A percentile compares a stretch with the other conserved stretches of the same genome.
Evolutionary conservation across 23 tunicate species (phyloP).

Genomic region (Trididemnum clinides): DNA sequence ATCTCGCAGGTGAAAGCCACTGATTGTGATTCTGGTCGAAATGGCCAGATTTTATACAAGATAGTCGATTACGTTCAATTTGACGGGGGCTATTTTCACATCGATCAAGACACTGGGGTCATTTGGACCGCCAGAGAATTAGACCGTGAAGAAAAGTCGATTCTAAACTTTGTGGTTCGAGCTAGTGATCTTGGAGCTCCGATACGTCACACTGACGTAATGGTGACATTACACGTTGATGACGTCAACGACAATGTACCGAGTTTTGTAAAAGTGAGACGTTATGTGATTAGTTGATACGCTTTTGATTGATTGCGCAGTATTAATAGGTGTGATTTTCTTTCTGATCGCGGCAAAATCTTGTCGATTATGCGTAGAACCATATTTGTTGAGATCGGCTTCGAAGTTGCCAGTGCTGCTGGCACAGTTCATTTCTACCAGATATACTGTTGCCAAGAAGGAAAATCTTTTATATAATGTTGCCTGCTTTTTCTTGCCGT

Average conservation of each 20-base stretch:
- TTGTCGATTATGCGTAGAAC: too few relatives aligned
- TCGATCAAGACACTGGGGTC: slow-evolving; percentile 55
- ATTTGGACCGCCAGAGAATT: slow-evolving; percentile 51
- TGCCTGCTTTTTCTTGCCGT: too few relatives aligned
- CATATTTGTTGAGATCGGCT: too few relatives aligned
- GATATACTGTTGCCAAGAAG: too few relatives aligned
- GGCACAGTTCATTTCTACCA: too few relatives aligned
- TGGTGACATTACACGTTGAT: slow-evolving; percentile 38
- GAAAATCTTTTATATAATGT: too few relatives aligned
- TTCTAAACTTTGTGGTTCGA: slow-evolving; percentile 42
- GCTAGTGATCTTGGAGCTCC: slow-evolving; percentile 56
- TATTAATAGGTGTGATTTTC: too few relatives aligned
- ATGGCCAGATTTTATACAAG: slow-evolving; percentile 34
- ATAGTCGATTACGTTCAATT: slow-evolving; percentile 2
- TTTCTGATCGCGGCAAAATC: too few relatives aligned
- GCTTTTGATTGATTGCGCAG: too few relatives aligned
- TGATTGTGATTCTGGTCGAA: slow-evolving; percentile 46
- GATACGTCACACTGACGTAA: slow-evolving; percentile 52
- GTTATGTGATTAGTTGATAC: too few relatives aligned
- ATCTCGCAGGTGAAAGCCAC: slow-evolving; percentile 39
- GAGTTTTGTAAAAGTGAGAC: slow-evolving; percentile 29
- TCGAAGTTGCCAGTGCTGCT: too few relatives aligned
- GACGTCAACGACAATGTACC: slow-evolving; percentile 70
- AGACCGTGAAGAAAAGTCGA: slow-evolving; percentile 5
- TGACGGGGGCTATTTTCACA: slow-evolving; percentile 32